Evolutionary conservation across 2,888 invertebrate species (phyloP).

Genomic region (Yponomeuta plumbellus): DNA sequence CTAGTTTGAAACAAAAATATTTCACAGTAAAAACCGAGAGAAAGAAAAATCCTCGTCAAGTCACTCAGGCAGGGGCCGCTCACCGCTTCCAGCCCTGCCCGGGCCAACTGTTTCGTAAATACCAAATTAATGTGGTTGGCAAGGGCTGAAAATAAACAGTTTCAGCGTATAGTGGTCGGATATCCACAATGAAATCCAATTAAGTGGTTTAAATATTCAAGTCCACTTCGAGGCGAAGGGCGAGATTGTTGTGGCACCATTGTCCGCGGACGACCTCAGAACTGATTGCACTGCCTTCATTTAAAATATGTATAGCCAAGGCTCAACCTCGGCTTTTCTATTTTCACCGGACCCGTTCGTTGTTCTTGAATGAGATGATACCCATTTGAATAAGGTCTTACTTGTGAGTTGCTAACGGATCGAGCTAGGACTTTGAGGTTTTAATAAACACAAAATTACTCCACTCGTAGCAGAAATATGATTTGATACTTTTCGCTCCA

Average conservation of each 20-base stretch:
- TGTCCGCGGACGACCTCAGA: constrained; percentile 44
- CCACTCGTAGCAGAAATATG: too few species aligned
- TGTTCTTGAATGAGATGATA: background rate
- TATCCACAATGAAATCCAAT: constrained; percentile 70
- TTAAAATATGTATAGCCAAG: constrained; percentile 57
- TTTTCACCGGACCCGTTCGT: background rate
- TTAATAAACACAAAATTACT: too few species aligned
- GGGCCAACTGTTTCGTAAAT: background rate
- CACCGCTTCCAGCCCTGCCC: background rate
- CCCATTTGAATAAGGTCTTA: background rate
- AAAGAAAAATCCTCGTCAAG: background rate
- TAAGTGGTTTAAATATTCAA: constrained; percentile 74
- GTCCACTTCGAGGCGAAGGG: constrained; percentile 71
- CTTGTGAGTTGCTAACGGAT: too few species aligned
- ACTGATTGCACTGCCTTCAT: constrained; percentile 70
- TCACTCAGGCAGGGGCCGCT: background rate
- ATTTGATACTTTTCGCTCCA: too few species aligned
- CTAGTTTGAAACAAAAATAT: too few species aligned
- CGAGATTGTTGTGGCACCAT: constrained; percentile 71
- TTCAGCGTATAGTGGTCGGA: constrained; percentile 44
- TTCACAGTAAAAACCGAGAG: background rate
- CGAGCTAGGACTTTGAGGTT: too few species aligned
- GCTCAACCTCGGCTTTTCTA: constrained; percentile 43
- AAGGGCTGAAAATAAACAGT: constrained; percentile 38
- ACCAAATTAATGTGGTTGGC: constrained; percentile 3